phyloP scores from a whole-genome alignment of 2,888 invertebrate genomes.

The Eupeodes latifasciatus region DNA sequence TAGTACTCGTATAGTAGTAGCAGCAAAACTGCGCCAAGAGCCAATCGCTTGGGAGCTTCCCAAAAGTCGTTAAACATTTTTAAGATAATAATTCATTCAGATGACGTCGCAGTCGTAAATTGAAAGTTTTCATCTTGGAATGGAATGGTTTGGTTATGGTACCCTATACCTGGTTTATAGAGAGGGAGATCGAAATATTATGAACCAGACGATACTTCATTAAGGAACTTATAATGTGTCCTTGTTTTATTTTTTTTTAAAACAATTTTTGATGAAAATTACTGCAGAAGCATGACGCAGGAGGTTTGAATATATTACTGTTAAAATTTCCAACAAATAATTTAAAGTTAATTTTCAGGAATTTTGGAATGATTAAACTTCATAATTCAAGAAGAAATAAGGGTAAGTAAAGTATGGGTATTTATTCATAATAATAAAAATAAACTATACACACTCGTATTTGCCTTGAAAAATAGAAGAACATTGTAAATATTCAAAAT shows the following conservation, averaged over 20 bases:
- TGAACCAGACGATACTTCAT: constrained; percentile 39
- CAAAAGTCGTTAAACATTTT: constrained; percentile 54
- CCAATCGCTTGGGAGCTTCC: constrained; percentile 36
- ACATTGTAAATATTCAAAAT: too few species aligned
- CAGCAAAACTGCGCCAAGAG: constrained; percentile 18
- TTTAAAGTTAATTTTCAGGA: too few species aligned
- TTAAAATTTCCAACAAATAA: too few species aligned
- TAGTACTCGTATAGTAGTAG: neutral
- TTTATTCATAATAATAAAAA: too few species aligned
- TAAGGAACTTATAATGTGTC: constrained; percentile 35
- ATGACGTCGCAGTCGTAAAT: constrained; percentile 71
- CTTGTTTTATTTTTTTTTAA: neutral
- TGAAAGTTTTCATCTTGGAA: constrained; percentile 55
- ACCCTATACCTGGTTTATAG: neutral
- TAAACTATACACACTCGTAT: too few species aligned
- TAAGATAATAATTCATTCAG: constrained; percentile 71
- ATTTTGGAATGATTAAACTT: too few species aligned
- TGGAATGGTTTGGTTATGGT: neutral
- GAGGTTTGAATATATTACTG: neutral
- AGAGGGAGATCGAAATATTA: constrained; percentile 24
- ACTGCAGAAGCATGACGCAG: neutral
- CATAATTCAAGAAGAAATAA: too few species aligned
- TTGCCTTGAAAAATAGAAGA: too few species aligned
- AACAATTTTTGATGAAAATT: neutral
- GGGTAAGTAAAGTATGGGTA: too few species aligned